Evolutionary conservation across 2,113 vertebrate genomes (phyloP).

Genomic region (Brachypodius melanocephalos): DNA sequence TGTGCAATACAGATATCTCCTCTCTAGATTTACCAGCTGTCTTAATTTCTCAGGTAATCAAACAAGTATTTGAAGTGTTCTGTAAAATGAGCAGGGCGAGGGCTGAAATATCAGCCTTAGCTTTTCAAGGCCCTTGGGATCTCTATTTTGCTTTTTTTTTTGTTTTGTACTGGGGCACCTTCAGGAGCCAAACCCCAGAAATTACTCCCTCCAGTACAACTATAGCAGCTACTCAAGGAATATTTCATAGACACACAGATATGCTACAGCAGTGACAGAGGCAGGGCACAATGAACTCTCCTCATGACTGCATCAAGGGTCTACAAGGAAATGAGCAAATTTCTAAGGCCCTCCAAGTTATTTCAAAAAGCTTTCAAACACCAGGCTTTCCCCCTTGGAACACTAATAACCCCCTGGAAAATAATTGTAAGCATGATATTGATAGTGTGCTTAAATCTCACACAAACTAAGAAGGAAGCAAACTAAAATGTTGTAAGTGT

Average conservation of each 20-base stretch:
- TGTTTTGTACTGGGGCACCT: neutral
- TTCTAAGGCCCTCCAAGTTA: neutral
- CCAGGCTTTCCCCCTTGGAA: neutral
- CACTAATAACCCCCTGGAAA: neutral
- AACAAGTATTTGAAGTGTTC: neutral
- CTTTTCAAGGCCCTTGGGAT: neutral
- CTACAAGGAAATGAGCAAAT: neutral
- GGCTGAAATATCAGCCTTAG: neutral
- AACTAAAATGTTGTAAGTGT: neutral
- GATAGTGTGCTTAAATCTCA: neutral
- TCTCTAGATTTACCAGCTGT: neutral
- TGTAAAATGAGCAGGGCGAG: neutral
- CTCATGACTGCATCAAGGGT: neutral
- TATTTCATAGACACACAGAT: neutral
- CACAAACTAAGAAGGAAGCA: neutral
- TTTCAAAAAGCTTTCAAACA: constrained; percentile 14
- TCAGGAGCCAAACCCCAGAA: neutral
- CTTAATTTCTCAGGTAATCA: constrained; percentile 18
- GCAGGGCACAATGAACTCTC: neutral
- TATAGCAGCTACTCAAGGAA: neutral
- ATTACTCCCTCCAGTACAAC: neutral
- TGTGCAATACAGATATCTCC: neutral
- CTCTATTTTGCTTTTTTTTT: neutral
- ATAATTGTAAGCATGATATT: neutral
- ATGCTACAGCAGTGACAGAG: neutral